These are phyloP conservation scores for Berghia stephanieae DNA, from an alignment of 1,140 invertebrate genomes.

Conservation along the genomic window DNA sequence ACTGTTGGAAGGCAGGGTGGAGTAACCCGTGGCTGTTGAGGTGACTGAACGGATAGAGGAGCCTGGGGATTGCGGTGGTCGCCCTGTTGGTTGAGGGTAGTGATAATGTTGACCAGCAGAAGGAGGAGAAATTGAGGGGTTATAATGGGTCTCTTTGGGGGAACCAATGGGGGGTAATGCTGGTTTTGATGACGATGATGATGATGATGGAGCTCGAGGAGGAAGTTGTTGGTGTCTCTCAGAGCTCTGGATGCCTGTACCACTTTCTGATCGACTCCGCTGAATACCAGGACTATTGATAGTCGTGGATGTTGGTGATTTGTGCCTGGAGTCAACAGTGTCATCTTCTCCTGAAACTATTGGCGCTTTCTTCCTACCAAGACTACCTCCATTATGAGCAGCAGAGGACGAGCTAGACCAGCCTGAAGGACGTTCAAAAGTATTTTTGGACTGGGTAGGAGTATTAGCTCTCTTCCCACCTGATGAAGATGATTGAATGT, in stretches of 20 bases:
- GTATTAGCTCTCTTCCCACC: slow-evolving; percentile 40
- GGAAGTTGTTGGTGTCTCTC: slow-evolving; percentile 8
- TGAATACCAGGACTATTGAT: slow-evolving; percentile 50
- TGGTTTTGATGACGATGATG: slow-evolving; percentile 19
- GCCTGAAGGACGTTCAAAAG: slow-evolving; percentile 23
- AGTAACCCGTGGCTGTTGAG: neutral
- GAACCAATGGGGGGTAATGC: neutral
- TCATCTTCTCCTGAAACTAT: slow-evolving; percentile 54
- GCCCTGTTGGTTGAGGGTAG: neutral
- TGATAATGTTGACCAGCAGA: neutral
- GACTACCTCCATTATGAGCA: slow-evolving; percentile 26
- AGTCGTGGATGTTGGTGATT: slow-evolving; percentile 25
- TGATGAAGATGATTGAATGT: slow-evolving; percentile 40
- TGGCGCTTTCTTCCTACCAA: slow-evolving; percentile 38
- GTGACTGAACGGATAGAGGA: too few relatives aligned
- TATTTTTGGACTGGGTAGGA: slow-evolving; percentile 31
- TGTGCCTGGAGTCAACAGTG: slow-evolving; percentile 33
- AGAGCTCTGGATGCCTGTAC: neutral
- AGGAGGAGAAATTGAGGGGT: too few relatives aligned
- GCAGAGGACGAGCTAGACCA: neutral
- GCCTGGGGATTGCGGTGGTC: slow-evolving; percentile 9
- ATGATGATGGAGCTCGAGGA: slow-evolving; percentile 1
- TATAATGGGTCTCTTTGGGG: too few relatives aligned
- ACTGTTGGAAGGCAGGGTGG: slow-evolving; percentile 15
- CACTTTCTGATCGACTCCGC: slow-evolving; percentile 20